Percentiles rank a stretch among this genome's conserved stretches.
Evolutionary conservation across 2,797 vertebrate genomes (phyloP).

Genomic region (Enteromius thamalakanensis): DNA sequence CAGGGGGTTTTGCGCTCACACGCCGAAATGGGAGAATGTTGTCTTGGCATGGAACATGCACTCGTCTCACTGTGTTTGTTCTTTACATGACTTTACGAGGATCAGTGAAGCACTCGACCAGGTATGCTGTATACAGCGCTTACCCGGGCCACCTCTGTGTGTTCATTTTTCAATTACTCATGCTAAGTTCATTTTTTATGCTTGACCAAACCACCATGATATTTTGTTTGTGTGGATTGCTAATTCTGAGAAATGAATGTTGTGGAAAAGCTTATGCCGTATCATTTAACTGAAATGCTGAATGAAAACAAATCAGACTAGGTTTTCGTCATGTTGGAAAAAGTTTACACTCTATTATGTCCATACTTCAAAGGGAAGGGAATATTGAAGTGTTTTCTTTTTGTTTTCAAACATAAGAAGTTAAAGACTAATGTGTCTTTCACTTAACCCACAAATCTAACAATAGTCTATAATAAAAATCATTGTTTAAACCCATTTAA

Average conservation of each 20-base stretch:
- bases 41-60: slow-evolving; percentile 57
- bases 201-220: background rate
- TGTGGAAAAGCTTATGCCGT: background rate
- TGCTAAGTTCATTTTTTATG: background rate
- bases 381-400: slow-evolving; percentile 41
- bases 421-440: background rate
- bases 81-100: slow-evolving; percentile 64
- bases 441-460: background rate
- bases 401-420: background rate
- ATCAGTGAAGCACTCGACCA: slow-evolving; percentile 62
- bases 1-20: slow-evolving; percentile 50
- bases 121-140: slow-evolving; percentile 44
- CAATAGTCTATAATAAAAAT: background rate
- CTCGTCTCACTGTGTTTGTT: slow-evolving; percentile 63
- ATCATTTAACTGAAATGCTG: slow-evolving; percentile 22
- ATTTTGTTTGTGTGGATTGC: background rate
- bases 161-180: background rate
- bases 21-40: slow-evolving; percentile 59
- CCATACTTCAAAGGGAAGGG: slow-evolving; percentile 55
- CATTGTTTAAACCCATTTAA: background rate
- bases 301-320: slow-evolving; percentile 49
- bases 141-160: slow-evolving; percentile 43
- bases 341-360: slow-evolving; percentile 45
- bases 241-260: slow-evolving; percentile 2
- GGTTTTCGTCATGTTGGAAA: slow-evolving; percentile 47